Evolutionary conservation across 2,888 invertebrate species (phyloP).

Genomic region (Automeris io): DNA sequence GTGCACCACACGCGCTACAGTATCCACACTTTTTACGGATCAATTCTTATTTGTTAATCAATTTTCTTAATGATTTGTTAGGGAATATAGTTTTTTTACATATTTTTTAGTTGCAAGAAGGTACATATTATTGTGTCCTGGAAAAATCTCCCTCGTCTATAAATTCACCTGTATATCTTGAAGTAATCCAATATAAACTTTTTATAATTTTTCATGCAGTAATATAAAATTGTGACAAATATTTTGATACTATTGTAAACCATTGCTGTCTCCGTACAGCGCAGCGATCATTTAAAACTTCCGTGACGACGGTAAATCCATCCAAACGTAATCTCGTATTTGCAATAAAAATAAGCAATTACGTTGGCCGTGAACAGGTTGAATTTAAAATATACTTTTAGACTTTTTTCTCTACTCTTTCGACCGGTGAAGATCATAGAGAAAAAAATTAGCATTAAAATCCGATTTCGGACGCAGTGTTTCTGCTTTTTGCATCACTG

Average conservation of each 20-base stretch:
- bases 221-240: constrained; percentile 25
- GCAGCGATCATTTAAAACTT: constrained; percentile 13
- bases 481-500: constrained; percentile 55
- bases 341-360: constrained; percentile 20
- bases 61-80: no score
- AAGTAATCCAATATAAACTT: no score
- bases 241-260: constrained; percentile 14
- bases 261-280: constrained; percentile 1
- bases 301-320: constrained; percentile 22
- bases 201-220: no score
- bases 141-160: no score
- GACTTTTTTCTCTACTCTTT: constrained; percentile 21
- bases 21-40: no score
- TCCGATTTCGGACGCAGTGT: constrained; percentile 35
- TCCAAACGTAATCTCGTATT: constrained; percentile 15
- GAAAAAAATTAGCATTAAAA: constrained; percentile 46
- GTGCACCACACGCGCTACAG: no score
- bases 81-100: no score
- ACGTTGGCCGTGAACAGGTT: constrained; percentile 44
- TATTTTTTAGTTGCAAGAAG: no score
- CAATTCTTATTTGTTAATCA: no score
- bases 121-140: no score
- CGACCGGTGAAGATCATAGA: constrained; percentile 15
- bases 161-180: no score
- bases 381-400: constrained; percentile 39